Conservation (phyloP, 2,797 vertebrate species). For the Poecilia gillii region DNA sequence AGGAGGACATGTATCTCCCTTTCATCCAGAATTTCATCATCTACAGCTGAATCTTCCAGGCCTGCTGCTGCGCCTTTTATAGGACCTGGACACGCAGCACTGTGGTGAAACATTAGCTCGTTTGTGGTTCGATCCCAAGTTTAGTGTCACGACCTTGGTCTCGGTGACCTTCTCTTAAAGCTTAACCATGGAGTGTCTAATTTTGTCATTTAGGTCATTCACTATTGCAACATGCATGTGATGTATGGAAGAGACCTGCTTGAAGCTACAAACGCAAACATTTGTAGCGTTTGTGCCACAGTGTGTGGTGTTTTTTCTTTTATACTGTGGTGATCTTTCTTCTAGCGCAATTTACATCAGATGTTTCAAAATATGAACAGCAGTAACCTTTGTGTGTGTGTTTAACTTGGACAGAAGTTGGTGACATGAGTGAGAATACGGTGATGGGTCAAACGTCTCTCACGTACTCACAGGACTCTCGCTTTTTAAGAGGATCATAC, state of each 20-base stretch:
- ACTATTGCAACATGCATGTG: conserved; percentile 17
- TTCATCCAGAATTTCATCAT: conserved; percentile 16
- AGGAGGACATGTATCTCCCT: conserved; percentile 11
- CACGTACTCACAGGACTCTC: conserved; percentile 1
- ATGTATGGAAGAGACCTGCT: not conserved
- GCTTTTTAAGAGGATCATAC: not conserved
- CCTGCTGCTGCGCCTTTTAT: conserved; percentile 55
- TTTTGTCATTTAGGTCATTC: conserved; percentile 48
- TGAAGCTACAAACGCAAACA: not conserved
- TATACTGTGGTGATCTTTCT: not conserved
- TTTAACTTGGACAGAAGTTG: conserved; percentile 70
- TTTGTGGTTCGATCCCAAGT: conserved; percentile 55
- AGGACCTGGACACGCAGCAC: conserved; percentile 41
- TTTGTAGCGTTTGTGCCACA: not conserved
- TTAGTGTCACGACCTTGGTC: conserved; percentile 43
- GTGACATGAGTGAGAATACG: conserved; percentile 36
- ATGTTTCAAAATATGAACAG: conserved; percentile 45
- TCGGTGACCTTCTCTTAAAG: conserved; percentile 54
- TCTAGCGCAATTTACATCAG: conserved; percentile 21
- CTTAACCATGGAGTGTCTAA: conserved; percentile 47
- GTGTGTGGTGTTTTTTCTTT: not conserved
- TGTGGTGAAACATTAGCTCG: conserved; percentile 73
- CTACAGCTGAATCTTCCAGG: conserved; percentile 23
- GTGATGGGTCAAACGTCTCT: conserved; percentile 16
- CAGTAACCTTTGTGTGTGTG: conserved; percentile 45